A percentile compares a stretch with the other conserved stretches of the same genome.
These are phyloP conservation scores for Sminthopsis crassicaudata DNA, from an alignment of 2,113 vertebrate genomes.

Conservation along the genomic window DNA sequence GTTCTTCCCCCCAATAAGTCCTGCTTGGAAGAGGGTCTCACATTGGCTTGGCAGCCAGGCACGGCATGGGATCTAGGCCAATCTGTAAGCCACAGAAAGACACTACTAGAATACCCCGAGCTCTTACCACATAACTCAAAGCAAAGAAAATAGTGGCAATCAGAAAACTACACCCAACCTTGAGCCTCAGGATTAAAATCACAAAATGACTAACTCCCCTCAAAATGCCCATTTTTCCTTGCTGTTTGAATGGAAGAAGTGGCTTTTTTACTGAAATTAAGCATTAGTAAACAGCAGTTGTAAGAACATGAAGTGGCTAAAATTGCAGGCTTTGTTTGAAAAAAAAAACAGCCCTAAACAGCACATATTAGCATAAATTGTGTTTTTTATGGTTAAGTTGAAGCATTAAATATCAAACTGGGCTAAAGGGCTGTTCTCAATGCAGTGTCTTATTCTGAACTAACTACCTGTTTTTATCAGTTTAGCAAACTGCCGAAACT, in stretches of 20 bases:
- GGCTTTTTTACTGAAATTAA: slow-evolving; percentile 75
- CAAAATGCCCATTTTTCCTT: slow-evolving; percentile 56
- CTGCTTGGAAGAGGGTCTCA: neutral
- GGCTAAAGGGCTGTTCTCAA: slow-evolving; percentile 66
- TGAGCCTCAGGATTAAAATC: slow-evolving; percentile 62
- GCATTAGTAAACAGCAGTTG: slow-evolving; percentile 79
- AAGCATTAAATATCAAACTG: slow-evolving; percentile 78
- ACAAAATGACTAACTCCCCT: slow-evolving; percentile 66
- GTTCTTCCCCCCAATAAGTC: neutral
- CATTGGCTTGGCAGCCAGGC: neutral
- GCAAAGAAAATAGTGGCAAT: slow-evolving; percentile 49
- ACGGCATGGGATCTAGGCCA: neutral
- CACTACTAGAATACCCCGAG: neutral
- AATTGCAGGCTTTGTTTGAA: slow-evolving; percentile 76
- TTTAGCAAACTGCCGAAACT: slow-evolving; percentile 59
- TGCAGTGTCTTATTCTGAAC: slow-evolving; percentile 60
- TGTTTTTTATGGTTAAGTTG: slow-evolving; percentile 76
- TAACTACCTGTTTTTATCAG: slow-evolving; percentile 77
- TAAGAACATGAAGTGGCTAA: slow-evolving; percentile 71
- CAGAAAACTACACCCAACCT: slow-evolving; percentile 62
- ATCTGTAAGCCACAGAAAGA: neutral
- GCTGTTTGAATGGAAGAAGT: slow-evolving; percentile 66
- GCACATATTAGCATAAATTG: slow-evolving; percentile 77
- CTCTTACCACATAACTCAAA: neutral
- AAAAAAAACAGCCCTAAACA: slow-evolving; percentile 71